A percentile compares a stretch with the other conserved stretches of the same genome.
Evolutionary conservation across 2,797 vertebrate genomes (phyloP).

Genomic region (Alectoris magna): DNA sequence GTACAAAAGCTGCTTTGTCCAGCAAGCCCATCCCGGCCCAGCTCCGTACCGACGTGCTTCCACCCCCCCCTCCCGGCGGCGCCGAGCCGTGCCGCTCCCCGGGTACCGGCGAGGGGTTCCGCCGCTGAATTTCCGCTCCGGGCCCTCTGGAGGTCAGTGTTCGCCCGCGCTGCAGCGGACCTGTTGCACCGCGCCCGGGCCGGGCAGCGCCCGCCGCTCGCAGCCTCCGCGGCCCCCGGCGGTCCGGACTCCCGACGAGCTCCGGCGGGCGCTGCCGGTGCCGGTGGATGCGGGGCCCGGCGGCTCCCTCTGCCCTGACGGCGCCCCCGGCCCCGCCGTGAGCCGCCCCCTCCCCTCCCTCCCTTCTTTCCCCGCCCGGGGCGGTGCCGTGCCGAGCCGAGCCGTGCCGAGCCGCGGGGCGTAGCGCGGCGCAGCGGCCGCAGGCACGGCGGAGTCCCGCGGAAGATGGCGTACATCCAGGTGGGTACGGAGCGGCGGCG

Average conservation of each 20-base stretch:
- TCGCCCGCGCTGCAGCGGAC: slow-evolving; percentile 58
- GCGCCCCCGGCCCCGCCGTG: not conserved
- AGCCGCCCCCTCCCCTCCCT: not conserved
- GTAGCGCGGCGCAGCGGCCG: slow-evolving; percentile 48
- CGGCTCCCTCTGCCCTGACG: not conserved
- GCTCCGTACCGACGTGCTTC: not conserved
- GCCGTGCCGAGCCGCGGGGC: slow-evolving; percentile 2
- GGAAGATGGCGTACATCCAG: slow-evolving; percentile 85
- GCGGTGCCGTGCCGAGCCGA: not conserved
- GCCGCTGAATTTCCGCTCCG: slow-evolving; percentile 40
- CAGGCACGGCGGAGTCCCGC: not conserved
- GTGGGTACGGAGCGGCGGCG: slow-evolving; percentile 70
- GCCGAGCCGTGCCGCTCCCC: not conserved
- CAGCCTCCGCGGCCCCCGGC: slow-evolving; percentile 53
- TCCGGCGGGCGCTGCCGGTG: no score
- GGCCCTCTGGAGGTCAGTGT: slow-evolving; percentile 79
- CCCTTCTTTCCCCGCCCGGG: not conserved
- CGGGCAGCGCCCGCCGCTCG: not conserved
- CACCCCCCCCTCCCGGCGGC: no score
- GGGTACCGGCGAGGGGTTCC: not conserved
- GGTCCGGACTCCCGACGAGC: not conserved
- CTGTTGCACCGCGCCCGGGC: slow-evolving; percentile 47
- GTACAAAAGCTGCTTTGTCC: accelerated
- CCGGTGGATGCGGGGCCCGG: not conserved
- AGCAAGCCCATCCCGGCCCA: not conserved